These are phyloP conservation scores for Carposina sasakii DNA, from an alignment of 1,140 invertebrate species.

Conservation along the genomic window DNA sequence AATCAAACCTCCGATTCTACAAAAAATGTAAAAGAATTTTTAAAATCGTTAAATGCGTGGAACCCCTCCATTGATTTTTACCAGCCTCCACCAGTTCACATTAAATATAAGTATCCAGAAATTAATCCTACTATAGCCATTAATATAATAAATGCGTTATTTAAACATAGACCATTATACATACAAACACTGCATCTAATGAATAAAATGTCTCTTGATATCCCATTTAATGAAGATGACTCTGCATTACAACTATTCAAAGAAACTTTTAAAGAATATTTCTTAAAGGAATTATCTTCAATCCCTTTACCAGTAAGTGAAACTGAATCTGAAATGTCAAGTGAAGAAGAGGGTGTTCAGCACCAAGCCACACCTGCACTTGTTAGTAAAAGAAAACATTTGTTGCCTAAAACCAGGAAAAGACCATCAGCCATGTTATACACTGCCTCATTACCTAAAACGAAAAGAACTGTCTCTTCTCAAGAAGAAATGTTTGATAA, in stretches of 20 bases:
- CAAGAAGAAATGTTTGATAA: constrained; percentile 80
- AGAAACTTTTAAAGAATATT: constrained; percentile 46
- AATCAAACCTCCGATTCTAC: constrained; percentile 41
- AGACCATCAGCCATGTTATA: constrained; percentile 75
- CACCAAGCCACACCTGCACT: constrained; percentile 56
- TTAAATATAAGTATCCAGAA: constrained; percentile 84
- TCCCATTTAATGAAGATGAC: constrained; percentile 82
- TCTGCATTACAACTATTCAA: constrained; percentile 65
- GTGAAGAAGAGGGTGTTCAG: constrained; percentile 74
- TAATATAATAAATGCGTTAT: constrained; percentile 85
- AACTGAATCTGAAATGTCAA: constrained; percentile 88
- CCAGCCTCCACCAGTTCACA: constrained; percentile 81
- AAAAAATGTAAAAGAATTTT: constrained; percentile 76
- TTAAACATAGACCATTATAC: constrained; percentile 87
- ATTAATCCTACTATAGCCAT: constrained; percentile 81
- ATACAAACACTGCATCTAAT: constrained; percentile 92
- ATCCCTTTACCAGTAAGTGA: constrained; percentile 43
- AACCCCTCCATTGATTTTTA: constrained; percentile 77
- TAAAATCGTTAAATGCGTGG: constrained; percentile 80
- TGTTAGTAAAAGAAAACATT: constrained; percentile 73
- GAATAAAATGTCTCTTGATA: constrained; percentile 95
- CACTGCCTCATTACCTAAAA: constrained; percentile 35
- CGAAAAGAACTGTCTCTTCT: constrained; percentile 65
- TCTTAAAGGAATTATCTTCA: constrained; percentile 33
- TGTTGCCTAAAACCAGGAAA: constrained; percentile 75